These are phyloP conservation scores for Patiria miniata DNA, from an alignment of 35 echinoderm and acorn worm species.

Conservation along the genomic window DNA sequence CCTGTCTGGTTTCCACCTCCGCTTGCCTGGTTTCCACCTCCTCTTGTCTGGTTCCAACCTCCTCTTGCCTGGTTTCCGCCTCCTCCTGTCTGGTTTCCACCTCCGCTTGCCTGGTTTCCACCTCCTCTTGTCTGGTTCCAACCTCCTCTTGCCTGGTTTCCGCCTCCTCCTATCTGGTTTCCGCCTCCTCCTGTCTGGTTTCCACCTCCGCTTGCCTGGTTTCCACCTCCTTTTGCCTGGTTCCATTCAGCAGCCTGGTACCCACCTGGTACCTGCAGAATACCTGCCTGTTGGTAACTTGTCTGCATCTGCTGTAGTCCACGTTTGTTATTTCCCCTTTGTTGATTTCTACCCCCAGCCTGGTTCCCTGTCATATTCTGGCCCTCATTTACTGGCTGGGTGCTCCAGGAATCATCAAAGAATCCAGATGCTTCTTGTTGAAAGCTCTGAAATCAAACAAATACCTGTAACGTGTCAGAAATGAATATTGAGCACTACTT, in stretches of 20 bases:
- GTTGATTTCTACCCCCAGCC: no score
- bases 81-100: neutral
- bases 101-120: no score
- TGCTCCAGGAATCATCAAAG: no score
- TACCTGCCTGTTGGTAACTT: neutral
- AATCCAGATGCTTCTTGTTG: no score
- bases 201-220: neutral
- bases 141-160: no score
- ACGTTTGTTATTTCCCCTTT: no score
- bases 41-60: neutral
- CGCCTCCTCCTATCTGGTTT: neutral
- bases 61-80: neutral
- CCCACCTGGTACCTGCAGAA: no score
- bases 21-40: neutral
- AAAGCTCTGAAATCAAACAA: no score
- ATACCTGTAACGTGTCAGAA: no score
- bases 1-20: neutral
- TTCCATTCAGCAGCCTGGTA: neutral
- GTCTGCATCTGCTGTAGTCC: neutral
- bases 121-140: neutral
- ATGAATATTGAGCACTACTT: no score
- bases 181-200: neutral
- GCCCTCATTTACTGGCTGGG: no score
- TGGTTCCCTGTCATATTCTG: neutral
- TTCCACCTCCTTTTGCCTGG: neutral